Conservation (phyloP, 2,113 vertebrate genomes). For the Psittacula cyanocephala region DNA sequence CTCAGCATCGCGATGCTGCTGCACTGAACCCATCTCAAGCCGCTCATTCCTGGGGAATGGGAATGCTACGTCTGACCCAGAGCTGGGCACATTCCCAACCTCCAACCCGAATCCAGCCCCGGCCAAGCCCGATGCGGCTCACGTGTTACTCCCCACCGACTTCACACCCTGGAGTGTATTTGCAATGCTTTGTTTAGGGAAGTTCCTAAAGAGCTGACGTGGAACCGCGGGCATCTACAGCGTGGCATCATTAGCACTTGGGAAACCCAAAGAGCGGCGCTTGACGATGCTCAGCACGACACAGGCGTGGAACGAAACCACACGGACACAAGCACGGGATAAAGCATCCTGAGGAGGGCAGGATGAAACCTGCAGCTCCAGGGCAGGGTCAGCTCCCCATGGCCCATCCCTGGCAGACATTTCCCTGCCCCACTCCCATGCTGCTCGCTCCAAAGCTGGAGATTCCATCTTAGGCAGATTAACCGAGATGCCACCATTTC, state of each 20-base stretch:
- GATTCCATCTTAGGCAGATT: slow-evolving; percentile 48
- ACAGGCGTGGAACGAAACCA: not conserved
- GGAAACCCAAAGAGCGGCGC: not conserved
- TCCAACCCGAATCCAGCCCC: not conserved
- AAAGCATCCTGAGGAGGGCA: not conserved
- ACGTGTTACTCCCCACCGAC: accelerated
- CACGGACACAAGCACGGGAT: accelerated
- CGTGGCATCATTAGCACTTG: accelerated
- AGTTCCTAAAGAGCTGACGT: not conserved
- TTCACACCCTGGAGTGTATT: not conserved
- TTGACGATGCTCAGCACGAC: accelerated
- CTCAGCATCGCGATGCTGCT: not conserved
- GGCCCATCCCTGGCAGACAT: not conserved
- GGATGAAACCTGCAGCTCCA: not conserved
- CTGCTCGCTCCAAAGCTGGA: not conserved
- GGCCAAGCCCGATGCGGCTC: not conserved
- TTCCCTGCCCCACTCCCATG: not conserved
- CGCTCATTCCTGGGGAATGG: not conserved
- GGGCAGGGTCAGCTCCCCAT: not conserved
- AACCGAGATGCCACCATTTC: slow-evolving; percentile 47
- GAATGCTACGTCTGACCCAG: not conserved
- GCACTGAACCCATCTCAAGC: not conserved
- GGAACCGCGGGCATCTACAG: not conserved
- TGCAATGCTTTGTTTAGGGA: not conserved
- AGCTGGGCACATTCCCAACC: not conserved